Percentiles rank a stretch among this genome's conserved stretches.
phyloP scores from a whole-genome alignment of 1,140 invertebrate genomes.

The Mercenaria mercenaria region DNA sequence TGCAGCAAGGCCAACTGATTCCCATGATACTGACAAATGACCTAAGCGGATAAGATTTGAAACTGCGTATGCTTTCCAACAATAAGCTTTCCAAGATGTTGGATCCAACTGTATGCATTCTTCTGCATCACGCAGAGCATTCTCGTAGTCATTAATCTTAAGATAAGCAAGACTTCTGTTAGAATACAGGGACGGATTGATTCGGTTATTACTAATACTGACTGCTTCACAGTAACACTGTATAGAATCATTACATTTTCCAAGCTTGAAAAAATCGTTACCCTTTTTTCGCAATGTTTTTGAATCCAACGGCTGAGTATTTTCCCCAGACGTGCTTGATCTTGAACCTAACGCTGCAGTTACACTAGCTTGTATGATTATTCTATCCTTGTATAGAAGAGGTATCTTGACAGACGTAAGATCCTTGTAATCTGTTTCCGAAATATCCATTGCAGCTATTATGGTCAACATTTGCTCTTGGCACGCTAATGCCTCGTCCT shows the following conservation, averaged over 20 bases:
- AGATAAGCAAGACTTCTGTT: constrained; percentile 22
- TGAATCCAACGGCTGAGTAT: not conserved
- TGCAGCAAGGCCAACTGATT: constrained; percentile 2
- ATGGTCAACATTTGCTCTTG: too few relatives aligned
- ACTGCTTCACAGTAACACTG: not conserved
- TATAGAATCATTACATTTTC: not conserved
- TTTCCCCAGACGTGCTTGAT: not conserved
- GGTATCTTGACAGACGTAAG: not conserved
- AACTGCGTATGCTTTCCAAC: constrained; percentile 19
- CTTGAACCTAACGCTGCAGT: not conserved
- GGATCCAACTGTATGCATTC: constrained; percentile 2
- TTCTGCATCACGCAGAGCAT: not conserved
- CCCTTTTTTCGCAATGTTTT: not conserved
- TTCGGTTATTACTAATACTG: not conserved
- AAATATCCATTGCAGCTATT: not conserved
- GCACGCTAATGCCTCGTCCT: constrained; percentile 18
- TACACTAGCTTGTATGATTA: not conserved
- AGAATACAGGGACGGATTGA: not conserved
- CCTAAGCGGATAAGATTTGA: not conserved
- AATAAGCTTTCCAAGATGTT: not conserved
- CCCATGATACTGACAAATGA: not conserved
- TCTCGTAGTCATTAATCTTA: not conserved
- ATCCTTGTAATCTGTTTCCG: not conserved
- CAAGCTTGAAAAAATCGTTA: not conserved
- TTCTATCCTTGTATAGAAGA: not conserved